Base-by-base conservation (phyloP, 2,797 vertebrate species). In the Sciurus carolinensis region DNA sequence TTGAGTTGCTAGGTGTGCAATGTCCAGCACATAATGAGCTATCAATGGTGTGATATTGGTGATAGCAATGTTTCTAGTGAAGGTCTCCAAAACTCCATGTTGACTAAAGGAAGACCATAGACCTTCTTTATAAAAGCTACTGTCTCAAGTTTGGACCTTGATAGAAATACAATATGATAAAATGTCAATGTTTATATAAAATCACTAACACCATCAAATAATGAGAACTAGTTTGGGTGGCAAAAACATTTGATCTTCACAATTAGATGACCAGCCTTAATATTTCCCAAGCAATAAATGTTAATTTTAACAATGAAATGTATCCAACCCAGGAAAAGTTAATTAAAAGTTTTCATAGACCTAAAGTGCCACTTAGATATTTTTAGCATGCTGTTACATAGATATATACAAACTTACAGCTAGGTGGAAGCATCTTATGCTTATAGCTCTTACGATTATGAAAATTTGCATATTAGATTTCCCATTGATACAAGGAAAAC, bases 341-440 rank as follows among this genome's bases (percentile, higher is more conserved):
- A 26, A 69, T 91, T n/a, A 47, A 91, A 92, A 79, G 18, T 39
- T 47, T 26, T 52, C 79, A 69, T 7, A 85, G 13, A 73, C 17
- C 9, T 36, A 17, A 95, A 87, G 47, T 79, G 17, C 15, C 54
- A 79, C 17, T 24, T 44, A 69, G 36, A 28, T 71, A 86, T 20
- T 52, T 54, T 73, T 89, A 52, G 13, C 10, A 50, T 80, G 84
- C 36, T 91, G 42, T 47, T 90, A 84, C 79, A 80, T 89, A 91
- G 7, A 64, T 85, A n/a, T 64, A 54, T 87, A 88, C 4, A 96
- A 82, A 85, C 64, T 67, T 94, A 92, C 89, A 93, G 91, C n/a
- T n/a, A 94, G 30, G n/a, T 54, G 9, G 50, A 92, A 87, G 28
- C 12, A 88, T 50, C 15, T 95, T 76, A 59, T 33, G 13, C 24